Percentiles rank a stretch among this genome's conserved stretches.
Evolutionary conservation across 2,113 vertebrate genomes (phyloP).

Genomic region (Mionectes macconnelli): DNA sequence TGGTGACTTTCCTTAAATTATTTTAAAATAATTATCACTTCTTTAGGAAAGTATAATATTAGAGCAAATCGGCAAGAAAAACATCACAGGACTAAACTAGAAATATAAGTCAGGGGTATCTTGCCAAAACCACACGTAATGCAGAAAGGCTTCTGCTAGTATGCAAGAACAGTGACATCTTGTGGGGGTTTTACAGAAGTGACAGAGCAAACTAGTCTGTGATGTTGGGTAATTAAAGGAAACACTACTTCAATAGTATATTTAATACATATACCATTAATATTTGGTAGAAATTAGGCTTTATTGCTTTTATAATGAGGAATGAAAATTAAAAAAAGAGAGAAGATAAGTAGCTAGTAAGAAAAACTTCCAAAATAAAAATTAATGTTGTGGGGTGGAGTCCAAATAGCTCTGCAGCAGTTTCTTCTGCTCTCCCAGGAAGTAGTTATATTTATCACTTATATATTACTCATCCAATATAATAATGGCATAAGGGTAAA

Average conservation of each 20-base stretch:
- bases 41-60: not conserved
- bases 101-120: not conserved
- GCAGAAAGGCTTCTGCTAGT: not conserved
- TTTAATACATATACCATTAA: slow-evolving; percentile 47
- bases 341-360: slow-evolving; percentile 12
- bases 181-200: slow-evolving; percentile 38
- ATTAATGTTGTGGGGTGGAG: not conserved
- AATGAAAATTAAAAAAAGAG: slow-evolving; percentile 7
- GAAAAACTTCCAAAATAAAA: slow-evolving; percentile 26
- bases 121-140: not conserved
- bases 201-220: not conserved
- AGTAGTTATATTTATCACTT: slow-evolving; percentile 18
- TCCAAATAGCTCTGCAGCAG: slow-evolving; percentile 14
- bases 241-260: not conserved
- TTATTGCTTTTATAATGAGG: slow-evolving; percentile 75
- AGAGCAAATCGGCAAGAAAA: not conserved
- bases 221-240: not conserved
- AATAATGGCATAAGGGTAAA: not conserved
- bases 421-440: slow-evolving; percentile 54
- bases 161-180: slow-evolving; percentile 49
- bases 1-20: not conserved
- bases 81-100: not conserved
- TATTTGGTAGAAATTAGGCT: slow-evolving; percentile 70
- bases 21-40: not conserved
- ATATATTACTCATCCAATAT: not conserved